phyloP scores from a whole-genome alignment of 2,113 vertebrate genomes.

The Sitta europaea region DNA sequence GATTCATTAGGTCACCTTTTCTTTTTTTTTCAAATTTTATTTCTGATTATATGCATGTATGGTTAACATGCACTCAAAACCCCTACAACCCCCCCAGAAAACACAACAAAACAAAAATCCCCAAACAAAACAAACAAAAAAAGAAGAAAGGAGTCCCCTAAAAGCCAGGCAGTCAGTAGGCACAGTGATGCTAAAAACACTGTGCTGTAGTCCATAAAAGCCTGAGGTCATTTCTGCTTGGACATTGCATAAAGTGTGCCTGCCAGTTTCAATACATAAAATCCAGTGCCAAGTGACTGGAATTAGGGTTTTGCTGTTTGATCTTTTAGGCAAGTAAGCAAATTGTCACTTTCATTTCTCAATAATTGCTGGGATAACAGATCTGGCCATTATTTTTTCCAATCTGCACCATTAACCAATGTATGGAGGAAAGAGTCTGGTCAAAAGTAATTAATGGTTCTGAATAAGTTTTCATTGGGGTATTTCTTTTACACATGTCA shows the following conservation, averaged over 20 bases:
- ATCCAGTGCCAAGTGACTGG: conserved; percentile 22
- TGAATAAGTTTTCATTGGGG: conserved; percentile 32
- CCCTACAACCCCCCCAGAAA: background rate
- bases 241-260: background rate
- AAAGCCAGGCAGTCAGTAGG: background rate
- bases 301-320: conserved; percentile 57
- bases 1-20: conserved; percentile 27
- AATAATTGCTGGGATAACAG: conserved; percentile 56
- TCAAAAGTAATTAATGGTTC: conserved; percentile 51
- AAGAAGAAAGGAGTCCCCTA: background rate
- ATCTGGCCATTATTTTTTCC: conserved; percentile 30
- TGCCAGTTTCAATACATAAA: conserved; percentile 65
- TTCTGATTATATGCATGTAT: conserved; percentile 1
- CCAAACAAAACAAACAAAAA: too few relatives aligned
- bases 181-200: background rate
- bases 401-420: conserved; percentile 7
- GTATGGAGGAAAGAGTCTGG: background rate
- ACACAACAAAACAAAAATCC: background rate
- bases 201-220: background rate
- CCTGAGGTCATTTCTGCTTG: conserved; percentile 42
- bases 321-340: conserved; percentile 66
- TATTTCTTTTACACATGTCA: conserved; percentile 51
- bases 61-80: background rate
- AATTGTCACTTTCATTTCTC: conserved; percentile 63
- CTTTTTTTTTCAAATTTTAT: background rate